Conservation (phyloP, 1,140 invertebrate genomes). For the Telenomus remus region DNA sequence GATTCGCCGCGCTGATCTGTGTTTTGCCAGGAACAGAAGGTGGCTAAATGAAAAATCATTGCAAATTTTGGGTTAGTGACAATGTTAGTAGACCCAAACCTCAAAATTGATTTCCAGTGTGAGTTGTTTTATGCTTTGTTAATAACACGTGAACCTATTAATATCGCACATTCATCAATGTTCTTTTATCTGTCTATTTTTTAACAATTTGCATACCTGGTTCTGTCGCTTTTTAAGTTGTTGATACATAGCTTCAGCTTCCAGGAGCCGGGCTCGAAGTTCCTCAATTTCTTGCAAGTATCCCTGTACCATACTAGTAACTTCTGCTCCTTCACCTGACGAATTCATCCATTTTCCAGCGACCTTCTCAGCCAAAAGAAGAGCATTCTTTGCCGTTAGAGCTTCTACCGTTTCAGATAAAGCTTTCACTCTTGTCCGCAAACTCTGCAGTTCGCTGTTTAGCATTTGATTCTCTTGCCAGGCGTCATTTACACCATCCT, state of each 20-base stretch:
- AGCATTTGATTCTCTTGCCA: conserved; percentile 97
- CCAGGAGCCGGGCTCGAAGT: conserved; percentile 88
- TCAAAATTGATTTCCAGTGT: no score
- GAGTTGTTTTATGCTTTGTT: no score
- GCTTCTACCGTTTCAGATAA: conserved; percentile 94
- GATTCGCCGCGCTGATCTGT: conserved; percentile 59
- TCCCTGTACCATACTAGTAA: conserved; percentile 84
- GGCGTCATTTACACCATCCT: conserved; percentile 95
- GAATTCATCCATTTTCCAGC: conserved; percentile 81
- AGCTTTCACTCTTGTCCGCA: conserved; percentile 92
- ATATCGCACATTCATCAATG: not conserved
- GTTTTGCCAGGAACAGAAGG: conserved; percentile 43
- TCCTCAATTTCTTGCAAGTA: conserved; percentile 96
- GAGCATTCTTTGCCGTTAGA: conserved; percentile 87
- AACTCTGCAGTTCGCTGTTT: conserved; percentile 88
- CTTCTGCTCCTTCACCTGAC: conserved; percentile 73
- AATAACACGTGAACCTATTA: no score
- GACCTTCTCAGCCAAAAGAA: conserved; percentile 88
- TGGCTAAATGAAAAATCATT: conserved; percentile 24
- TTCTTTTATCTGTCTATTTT: not conserved
- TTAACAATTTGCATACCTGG: conserved; percentile 51
- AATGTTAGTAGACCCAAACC: not conserved
- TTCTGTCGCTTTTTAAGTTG: conserved; percentile 80
- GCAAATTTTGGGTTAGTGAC: conserved; percentile 21
- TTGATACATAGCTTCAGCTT: conserved; percentile 90